These are phyloP conservation scores for Mamestra brassicae DNA, from an alignment of 2,888 invertebrate genomes.

Conservation along the genomic window DNA sequence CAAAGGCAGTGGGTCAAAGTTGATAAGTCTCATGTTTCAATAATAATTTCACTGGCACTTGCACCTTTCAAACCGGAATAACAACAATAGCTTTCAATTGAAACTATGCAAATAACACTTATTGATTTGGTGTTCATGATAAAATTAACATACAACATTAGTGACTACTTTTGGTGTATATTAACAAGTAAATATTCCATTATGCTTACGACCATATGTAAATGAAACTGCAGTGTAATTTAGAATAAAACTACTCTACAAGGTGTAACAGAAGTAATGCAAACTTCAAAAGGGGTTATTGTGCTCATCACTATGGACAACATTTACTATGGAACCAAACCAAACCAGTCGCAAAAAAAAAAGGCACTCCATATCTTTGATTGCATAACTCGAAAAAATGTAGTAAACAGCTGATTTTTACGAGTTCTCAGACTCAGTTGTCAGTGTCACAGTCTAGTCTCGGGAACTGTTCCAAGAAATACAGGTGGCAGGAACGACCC, in stretches of 20 bases:
- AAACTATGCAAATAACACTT: constrained; percentile 10
- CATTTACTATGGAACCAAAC: no score
- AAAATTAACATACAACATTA: background rate
- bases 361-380: no score
- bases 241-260: background rate
- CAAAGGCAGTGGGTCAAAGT: constrained; percentile 24
- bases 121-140: background rate
- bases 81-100: background rate
- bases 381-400: no score
- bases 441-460: background rate
- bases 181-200: background rate
- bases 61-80: constrained; percentile 10
- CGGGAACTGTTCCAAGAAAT: background rate
- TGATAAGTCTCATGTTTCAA: constrained; percentile 12
- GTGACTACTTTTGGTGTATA: background rate
- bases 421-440: background rate
- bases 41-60: constrained; percentile 18
- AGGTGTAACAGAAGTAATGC: no score
- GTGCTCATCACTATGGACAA: no score
- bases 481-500: background rate
- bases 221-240: background rate
- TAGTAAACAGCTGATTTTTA: no score
- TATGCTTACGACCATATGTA: background rate
- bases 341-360: no score
- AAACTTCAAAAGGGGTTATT: no score